Evolutionary conservation across 2,113 vertebrate species (phyloP).

Genomic region (Podocnemis expansa): DNA sequence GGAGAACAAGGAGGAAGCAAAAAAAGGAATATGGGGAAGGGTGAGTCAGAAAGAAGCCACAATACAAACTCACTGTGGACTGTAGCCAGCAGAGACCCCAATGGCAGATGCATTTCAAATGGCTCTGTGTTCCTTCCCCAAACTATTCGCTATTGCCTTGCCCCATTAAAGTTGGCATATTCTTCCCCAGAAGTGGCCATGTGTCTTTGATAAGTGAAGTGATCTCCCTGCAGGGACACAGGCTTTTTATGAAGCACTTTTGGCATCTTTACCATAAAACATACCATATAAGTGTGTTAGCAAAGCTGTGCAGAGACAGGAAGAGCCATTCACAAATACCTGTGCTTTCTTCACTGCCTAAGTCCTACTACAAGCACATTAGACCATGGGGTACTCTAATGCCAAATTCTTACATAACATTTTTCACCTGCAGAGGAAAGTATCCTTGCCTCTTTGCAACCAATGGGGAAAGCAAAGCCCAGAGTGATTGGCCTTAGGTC

Average conservation of each 20-base stretch:
- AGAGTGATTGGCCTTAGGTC: not conserved
- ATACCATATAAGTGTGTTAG: not conserved
- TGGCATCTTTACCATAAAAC: not conserved
- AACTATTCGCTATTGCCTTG: not conserved
- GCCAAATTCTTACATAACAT: not conserved
- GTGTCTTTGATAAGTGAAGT: not conserved
- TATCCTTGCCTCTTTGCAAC: not conserved
- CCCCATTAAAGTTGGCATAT: not conserved
- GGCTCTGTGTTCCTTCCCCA: not conserved
- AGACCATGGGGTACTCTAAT: not conserved
- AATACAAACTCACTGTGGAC: not conserved
- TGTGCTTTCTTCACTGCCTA: not conserved
- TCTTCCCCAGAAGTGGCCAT: not conserved
- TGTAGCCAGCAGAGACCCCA: not conserved
- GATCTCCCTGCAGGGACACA: not conserved
- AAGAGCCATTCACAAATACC: not conserved
- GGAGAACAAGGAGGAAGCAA: not conserved
- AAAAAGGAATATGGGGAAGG: too few species aligned
- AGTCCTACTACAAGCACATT: not conserved
- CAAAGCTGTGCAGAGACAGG: not conserved
- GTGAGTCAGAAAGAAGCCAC: not conserved
- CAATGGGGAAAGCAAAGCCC: not conserved
- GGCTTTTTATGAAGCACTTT: not conserved
- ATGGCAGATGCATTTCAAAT: not conserved
- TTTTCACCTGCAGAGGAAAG: not conserved